Evolutionary conservation across 2,888 invertebrate species (phyloP), one percentile per base, ranked within the genome.

Genomic region (Clepsis dumicolana): DNA sequence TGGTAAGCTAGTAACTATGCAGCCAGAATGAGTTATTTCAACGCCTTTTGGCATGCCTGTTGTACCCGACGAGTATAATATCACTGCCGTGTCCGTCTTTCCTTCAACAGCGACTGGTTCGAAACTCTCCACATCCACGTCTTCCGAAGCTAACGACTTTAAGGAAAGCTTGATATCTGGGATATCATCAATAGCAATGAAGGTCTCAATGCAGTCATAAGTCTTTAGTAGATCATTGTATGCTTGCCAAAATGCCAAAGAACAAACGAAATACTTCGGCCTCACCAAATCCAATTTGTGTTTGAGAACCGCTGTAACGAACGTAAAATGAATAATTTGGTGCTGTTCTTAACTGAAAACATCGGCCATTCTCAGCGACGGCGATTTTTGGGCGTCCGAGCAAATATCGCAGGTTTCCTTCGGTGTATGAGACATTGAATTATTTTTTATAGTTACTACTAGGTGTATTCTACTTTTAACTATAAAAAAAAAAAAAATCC

Each of bases 31-130:
- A 10, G 64, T 64, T 29, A 54, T 29, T 54, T 41, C 14, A 4
- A 54, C 54, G 14, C 41, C 54, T 54, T 64, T 64, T 4, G 64
- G 54, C 64, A 64, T 64, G 35, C 64, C 64, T 8, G 64, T 54
- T 18, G 64, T 64, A 24, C 64, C 64, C 5, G 64, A 64, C 3
- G 64, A 54, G n/a, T 64, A 54, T 3, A 44, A 54, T 8, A 64
- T 64, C 21, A 54, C 3, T 18, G 41, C 64, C 18, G 54, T 64
- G 5, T 64, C 64, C 12, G 21, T 44, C 18, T 41, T 41, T 1
- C 64, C 64, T 12, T 54, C 38, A 24, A 64, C 54, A 8, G 18
- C n/a, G 18, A 4, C 54, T n/a, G 64, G 54, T 44, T 54, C 64
- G 32, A 44, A 64, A 7, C 10, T 54, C 14, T 54, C 29, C 14